Base-by-base conservation (phyloP, 1,140 invertebrate genomes). In the Formica selysi region DNA sequence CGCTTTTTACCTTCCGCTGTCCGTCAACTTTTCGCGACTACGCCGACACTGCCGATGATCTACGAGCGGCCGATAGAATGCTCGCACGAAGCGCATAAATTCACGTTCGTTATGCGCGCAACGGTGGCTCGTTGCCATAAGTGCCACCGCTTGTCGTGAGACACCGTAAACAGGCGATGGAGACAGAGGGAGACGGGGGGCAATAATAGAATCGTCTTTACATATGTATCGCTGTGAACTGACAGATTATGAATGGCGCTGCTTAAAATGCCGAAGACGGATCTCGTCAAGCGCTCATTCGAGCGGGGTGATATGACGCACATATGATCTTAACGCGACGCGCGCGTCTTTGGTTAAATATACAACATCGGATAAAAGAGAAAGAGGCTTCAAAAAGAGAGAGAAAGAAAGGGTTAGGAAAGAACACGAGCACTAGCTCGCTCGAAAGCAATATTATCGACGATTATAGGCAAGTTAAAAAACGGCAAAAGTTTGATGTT, bases 201-300 rank as follows among this genome's bases (percentile, higher is more conserved):
- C 68, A 80, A 86, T 86, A 86, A 86, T 73, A 86, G 84, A 73
- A 80, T 74, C 61, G 38, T 59, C 76, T 87, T 86, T 87, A 80
- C 86, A 87, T 87, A 86, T 80, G 74, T 86, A 86, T 86, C 67
- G 81, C 10, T 44, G 13, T 6, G 32, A 22, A 64, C 57, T 80
- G 86, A 87, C 86, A 71, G 48, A 80, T 86, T 87, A 86, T 86
- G 86, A 86, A 87, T 87, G 67, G 22, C 81, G 19, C 73, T 79
- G 59, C 44, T 87, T 87, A 78, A 87, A 87, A 87, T 85, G 80
- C 54, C 70, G 26, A 64, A 83, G 85, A 71, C 79, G 48, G 32
- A 62, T 83, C 59, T 51, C 41, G 44, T 29, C 38, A 29, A 84
- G n/a, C 19, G 71, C 10, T 76, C 57, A 59, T 38, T 51, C 64